Conservation (phyloP, 2,113 vertebrate species). For the Morone chrysops region DNA sequence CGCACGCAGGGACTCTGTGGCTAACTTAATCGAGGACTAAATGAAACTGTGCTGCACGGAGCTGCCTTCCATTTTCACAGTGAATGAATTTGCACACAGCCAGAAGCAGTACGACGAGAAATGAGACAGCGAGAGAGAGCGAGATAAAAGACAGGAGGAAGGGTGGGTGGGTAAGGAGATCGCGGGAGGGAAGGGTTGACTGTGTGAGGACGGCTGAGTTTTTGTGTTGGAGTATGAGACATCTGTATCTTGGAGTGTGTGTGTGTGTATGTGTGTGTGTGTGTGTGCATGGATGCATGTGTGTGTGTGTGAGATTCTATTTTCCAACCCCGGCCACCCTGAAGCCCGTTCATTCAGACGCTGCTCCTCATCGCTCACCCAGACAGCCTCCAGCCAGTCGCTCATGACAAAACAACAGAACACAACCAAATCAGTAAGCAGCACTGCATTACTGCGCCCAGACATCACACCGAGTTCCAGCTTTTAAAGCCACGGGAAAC, state of each 20-base stretch:
- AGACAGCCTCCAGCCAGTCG: conserved; percentile 66
- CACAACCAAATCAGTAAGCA: conserved; percentile 63
- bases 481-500: conserved; percentile 23
- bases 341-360: conserved; percentile 50
- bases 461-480: conserved; percentile 34
- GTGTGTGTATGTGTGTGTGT: background rate
- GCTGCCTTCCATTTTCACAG: conserved; percentile 56
- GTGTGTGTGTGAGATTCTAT: conserved; percentile 15
- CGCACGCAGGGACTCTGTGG: conserved; percentile 14
- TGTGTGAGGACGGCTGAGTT: conserved; percentile 31
- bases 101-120: conserved; percentile 51
- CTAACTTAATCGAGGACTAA: conserved; percentile 41
- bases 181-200: background rate
- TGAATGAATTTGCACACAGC: conserved; percentile 67
- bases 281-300: background rate
- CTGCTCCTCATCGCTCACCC: conserved; percentile 63
- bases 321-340: conserved; percentile 52
- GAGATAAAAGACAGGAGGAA: conserved; percentile 32
- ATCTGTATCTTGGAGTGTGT: conserved; percentile 31
- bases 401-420: conserved; percentile 67
- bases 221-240: conserved; percentile 28
- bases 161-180: too few species aligned
- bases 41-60: conserved; percentile 36
- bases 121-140: conserved; percentile 35
- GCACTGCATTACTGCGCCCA: conserved; percentile 47